These are phyloP conservation scores for Eilema depressum DNA, from an alignment of 2,888 invertebrate genomes.

Conservation along the genomic window DNA sequence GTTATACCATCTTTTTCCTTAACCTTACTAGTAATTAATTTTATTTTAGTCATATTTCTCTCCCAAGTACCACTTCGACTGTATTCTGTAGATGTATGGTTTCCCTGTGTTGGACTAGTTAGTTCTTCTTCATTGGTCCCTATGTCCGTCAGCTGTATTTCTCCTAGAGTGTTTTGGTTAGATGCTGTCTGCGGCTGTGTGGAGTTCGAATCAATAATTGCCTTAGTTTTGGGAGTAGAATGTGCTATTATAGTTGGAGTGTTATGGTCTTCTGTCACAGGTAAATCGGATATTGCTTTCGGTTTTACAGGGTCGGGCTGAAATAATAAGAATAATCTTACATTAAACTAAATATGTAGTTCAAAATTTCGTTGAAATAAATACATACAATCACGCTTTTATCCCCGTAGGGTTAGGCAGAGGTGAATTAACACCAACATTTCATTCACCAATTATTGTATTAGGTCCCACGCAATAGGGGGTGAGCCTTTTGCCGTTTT, in stretches of 20 bases:
- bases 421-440: too few species aligned
- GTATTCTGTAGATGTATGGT: background rate
- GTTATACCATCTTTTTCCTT: background rate
- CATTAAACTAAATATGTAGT: background rate
- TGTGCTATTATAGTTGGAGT: background rate
- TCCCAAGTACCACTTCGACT: background rate
- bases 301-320: background rate
- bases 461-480: too few species aligned
- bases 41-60: slow-evolving; percentile 6
- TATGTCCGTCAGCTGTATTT: background rate
- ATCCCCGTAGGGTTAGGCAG: too few species aligned
- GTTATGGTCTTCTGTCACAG: background rate
- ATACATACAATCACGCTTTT: too few species aligned
- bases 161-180: background rate
- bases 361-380: too few species aligned
- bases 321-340: slow-evolving; percentile 5
- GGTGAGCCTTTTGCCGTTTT: too few species aligned
- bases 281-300: background rate
- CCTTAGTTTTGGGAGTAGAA: background rate
- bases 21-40: slow-evolving; percentile 5
- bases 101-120: background rate
- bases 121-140: background rate
- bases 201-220: background rate
- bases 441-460: too few species aligned
- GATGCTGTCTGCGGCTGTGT: background rate